Percentiles rank a stretch among this genome's conserved stretches.
Conservation (phyloP, 2,888 invertebrate species). For the Parelbella ahira region DNA sequence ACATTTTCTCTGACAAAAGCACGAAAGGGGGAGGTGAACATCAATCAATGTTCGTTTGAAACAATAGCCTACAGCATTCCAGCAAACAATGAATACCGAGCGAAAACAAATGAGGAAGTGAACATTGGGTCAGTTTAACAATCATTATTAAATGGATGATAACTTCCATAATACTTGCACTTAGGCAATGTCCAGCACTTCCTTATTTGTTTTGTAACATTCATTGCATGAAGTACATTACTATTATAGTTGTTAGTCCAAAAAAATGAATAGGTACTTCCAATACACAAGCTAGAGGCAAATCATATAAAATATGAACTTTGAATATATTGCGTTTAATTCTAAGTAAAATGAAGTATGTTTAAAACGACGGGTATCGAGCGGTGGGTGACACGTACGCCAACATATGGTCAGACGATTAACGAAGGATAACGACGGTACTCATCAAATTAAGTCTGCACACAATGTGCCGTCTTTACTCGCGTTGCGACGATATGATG, state of each 20-base stretch:
- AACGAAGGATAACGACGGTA: slow-evolving; percentile 38
- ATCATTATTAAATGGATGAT: slow-evolving; percentile 5
- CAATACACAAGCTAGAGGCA: no score
- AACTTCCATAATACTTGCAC: slow-evolving; percentile 10
- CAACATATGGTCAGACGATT: slow-evolving; percentile 38
- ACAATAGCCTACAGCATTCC: slow-evolving; percentile 2
- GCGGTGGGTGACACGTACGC: slow-evolving; percentile 27
- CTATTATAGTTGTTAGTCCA: no score
- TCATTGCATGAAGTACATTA: no score
- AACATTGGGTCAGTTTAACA: slow-evolving; percentile 5
- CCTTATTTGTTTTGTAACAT: no score
- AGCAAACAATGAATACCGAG: slow-evolving; percentile 4
- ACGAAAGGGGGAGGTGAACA: no score
- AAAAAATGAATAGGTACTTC: no score
- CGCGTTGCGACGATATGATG: slow-evolving; percentile 41
- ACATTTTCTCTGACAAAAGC: no score
- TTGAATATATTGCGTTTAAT: no score
- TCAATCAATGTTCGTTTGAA: no score
- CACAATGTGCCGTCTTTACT: slow-evolving; percentile 31
- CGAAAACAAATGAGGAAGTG: slow-evolving; percentile 20
- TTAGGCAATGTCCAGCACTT: no score
- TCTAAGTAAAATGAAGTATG: no score
- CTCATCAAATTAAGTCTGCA: slow-evolving; percentile 48
- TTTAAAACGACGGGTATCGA: background rate
- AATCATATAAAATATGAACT: no score